phyloP scores from a whole-genome alignment of 2,888 invertebrate genomes.

The Didymodactylos carnosus region DNA sequence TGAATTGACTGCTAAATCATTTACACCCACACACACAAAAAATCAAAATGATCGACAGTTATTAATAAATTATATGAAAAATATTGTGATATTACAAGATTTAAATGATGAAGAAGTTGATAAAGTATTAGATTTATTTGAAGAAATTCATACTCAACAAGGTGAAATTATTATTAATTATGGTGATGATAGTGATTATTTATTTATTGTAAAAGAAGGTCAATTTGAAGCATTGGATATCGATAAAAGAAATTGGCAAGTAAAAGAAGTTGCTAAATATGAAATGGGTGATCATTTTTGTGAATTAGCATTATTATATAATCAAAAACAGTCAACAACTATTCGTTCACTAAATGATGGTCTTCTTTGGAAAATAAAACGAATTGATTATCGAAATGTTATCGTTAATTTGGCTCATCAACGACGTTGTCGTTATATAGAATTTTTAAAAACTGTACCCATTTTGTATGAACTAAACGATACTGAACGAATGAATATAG shows the following conservation, averaged over 20 bases:
- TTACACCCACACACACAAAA: too few relatives aligned
- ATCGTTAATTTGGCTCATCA: conserved; percentile 85
- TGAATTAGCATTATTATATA: conserved; percentile 86
- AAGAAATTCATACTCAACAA: conserved; percentile 57
- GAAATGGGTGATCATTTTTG: conserved; percentile 78
- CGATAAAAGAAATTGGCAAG: too few relatives aligned
- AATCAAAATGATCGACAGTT: conserved; percentile 76
- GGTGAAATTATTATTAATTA: conserved; percentile 3
- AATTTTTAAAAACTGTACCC: conserved; percentile 74
- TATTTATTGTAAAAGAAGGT: conserved; percentile 87
- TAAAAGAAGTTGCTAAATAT: conserved; percentile 70
- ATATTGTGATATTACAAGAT: conserved; percentile 78
- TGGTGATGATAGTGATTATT: conserved; percentile 91
- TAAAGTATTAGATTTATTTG: conserved; percentile 91
- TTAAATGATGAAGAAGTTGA: conserved; percentile 70
- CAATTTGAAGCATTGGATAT: conserved; percentile 55
- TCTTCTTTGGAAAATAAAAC: conserved; percentile 72
- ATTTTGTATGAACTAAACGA: conserved; percentile 85
- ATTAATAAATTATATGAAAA: conserved; percentile 66
- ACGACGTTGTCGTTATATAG: conserved; percentile 90
- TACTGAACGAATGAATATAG: conserved; percentile 84
- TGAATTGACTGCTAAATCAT: too few relatives aligned
- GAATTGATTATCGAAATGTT: conserved; percentile 83
- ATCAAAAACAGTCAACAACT: conserved; percentile 85
- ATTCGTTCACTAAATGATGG: conserved; percentile 54